These are phyloP conservation scores for Aphrocallistes beatrix DNA, from an alignment of 37 sponge, comb jelly and placozoan species.

Conservation along the genomic window DNA sequence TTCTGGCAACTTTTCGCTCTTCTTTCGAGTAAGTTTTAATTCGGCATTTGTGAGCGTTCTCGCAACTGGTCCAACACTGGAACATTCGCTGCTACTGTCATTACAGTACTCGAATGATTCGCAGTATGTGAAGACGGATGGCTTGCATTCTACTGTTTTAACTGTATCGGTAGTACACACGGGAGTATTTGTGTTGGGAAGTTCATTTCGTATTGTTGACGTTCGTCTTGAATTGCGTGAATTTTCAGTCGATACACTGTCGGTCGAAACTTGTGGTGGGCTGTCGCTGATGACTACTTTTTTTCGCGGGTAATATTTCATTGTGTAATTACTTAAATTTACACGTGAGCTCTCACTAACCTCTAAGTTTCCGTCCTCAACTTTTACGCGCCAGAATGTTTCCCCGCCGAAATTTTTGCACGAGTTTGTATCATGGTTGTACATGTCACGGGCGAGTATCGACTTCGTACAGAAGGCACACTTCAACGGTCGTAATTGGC, in stretches of 20 bases:
- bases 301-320: slow-evolving; percentile 8
- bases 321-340: neutral
- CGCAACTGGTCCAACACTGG: neutral
- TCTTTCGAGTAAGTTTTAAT: neutral
- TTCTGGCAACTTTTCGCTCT: neutral
- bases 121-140: neutral
- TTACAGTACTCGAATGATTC: neutral
- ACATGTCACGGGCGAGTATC: neutral
- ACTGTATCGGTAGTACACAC: neutral
- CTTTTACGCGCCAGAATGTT: slow-evolving; percentile 6
- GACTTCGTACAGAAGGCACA: neutral
- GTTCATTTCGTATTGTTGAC: neutral
- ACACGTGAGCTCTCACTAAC: neutral
- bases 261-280: neutral
- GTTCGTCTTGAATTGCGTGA: neutral
- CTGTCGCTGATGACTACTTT: slow-evolving; percentile 3
- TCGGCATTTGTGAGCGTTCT: neutral
- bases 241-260: neutral
- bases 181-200: neutral
- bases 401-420: slow-evolving; percentile 8
- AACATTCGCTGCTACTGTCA: neutral
- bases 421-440: neutral
- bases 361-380: neutral
- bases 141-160: neutral
- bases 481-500: neutral